These are phyloP conservation scores for Ursus arctos DNA, from an alignment of 2,113 vertebrate genomes.

Conservation along the genomic window DNA sequence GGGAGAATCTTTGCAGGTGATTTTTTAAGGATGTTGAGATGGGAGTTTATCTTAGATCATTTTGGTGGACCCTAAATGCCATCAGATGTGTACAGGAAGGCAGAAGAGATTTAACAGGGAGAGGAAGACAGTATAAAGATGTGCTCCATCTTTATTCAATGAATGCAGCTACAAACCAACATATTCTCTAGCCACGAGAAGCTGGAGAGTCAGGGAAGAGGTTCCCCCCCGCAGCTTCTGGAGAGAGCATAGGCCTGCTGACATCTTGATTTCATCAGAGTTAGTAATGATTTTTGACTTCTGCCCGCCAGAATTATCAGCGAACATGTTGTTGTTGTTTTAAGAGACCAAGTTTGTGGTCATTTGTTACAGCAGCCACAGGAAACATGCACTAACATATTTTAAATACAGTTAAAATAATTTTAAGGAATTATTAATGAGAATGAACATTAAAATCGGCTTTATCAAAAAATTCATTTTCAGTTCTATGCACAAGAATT, in stretches of 20 bases:
- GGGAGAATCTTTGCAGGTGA: background rate
- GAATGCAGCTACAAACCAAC: background rate
- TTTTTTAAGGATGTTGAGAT: background rate
- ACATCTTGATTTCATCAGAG: background rate
- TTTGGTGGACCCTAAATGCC: background rate
- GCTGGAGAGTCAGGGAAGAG: background rate
- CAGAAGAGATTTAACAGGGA: background rate
- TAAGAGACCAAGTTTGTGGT: background rate
- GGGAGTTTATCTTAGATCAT: background rate
- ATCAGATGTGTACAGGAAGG: background rate
- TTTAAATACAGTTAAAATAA: background rate
- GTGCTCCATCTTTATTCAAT: too few relatives aligned
- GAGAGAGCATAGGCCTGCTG: background rate
- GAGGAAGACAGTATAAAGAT: background rate
- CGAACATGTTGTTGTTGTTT: background rate
- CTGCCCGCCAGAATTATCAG: background rate
- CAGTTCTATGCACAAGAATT: background rate
- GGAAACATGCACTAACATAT: background rate
- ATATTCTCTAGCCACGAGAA: background rate
- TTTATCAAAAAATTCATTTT: background rate
- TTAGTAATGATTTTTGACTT: background rate
- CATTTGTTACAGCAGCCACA: background rate
- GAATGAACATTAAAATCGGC: background rate
- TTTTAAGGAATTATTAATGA: background rate
- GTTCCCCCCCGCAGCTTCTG: background rate